These are phyloP conservation scores for Drosophila koepferae DNA, from an alignment of 2,888 invertebrate genomes.

Conservation along the genomic window DNA sequence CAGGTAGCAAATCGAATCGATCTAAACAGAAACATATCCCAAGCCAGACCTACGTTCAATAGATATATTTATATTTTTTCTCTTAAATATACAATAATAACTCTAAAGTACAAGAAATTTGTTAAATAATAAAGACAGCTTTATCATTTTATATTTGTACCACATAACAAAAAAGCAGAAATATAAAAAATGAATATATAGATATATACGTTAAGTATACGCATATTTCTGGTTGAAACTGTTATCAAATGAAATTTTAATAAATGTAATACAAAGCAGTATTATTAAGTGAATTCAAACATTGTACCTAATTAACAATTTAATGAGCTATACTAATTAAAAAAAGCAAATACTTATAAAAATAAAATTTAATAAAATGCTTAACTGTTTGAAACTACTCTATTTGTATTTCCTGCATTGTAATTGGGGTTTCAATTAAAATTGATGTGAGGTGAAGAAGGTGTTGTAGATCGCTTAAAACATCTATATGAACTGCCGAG, in stretches of 20 bases:
- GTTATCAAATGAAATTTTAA: conserved; percentile 40
- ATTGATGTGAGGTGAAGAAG: background rate
- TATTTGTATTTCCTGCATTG: background rate
- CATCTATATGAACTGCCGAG: too few species aligned
- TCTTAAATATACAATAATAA: conserved; percentile 40
- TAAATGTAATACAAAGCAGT: conserved; percentile 41
- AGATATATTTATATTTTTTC: conserved; percentile 29
- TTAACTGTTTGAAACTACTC: background rate
- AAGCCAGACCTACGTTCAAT: conserved; percentile 50
- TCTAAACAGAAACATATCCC: conserved; percentile 69
- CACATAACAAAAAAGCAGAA: conserved; percentile 12
- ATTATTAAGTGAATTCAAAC: conserved; percentile 46
- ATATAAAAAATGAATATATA: conserved; percentile 11
- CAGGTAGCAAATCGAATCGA: conserved; percentile 35
- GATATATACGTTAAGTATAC: conserved; percentile 23
- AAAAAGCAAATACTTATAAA: conserved; percentile 35
- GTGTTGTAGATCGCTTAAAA: background rate
- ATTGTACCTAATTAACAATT: conserved; percentile 68
- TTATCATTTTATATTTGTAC: conserved; percentile 59
- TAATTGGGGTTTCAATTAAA: background rate
- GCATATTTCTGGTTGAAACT: conserved; percentile 45
- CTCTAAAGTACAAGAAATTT: conserved; percentile 61
- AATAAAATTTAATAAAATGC: conserved; percentile 22
- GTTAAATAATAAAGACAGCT: conserved; percentile 38
- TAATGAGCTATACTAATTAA: conserved; percentile 44